Percentiles rank a stretch among this genome's conserved stretches.
These are phyloP conservation scores for Philereme vetulata DNA, from an alignment of 2,888 invertebrate genomes.

Conservation along the genomic window DNA sequence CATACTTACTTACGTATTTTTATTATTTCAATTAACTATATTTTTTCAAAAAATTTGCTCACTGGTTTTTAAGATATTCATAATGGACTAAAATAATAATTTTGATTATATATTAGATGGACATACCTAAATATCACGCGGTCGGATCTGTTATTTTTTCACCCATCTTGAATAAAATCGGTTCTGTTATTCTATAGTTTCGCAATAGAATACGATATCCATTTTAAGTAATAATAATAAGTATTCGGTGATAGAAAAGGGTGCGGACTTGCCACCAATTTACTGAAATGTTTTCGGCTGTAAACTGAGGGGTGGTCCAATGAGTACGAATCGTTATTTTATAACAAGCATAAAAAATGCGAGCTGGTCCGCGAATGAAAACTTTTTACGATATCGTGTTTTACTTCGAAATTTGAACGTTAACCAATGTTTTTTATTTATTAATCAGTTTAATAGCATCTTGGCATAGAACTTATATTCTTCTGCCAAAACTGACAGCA, in stretches of 20 bases:
- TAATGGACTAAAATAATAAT: no score
- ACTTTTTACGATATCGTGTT: slow-evolving; percentile 3
- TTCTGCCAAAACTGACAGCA: slow-evolving; percentile 1
- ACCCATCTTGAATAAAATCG: no score
- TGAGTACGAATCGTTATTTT: slow-evolving; percentile 1
- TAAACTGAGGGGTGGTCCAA: slow-evolving; percentile 22
- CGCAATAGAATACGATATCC: no score
- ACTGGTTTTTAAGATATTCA: no score
- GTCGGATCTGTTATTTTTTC: no score
- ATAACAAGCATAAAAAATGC: background rate
- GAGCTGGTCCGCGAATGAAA: background rate
- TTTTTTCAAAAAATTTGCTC: no score
- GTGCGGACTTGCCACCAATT: slow-evolving; percentile 27
- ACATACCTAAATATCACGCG: no score
- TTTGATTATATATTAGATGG: no score
- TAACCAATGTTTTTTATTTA: slow-evolving; percentile 1
- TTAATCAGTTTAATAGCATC: background rate
- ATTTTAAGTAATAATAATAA: background rate
- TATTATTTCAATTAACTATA: no score
- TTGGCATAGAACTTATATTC: slow-evolving; percentile 6
- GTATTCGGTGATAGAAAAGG: slow-evolving; percentile 16
- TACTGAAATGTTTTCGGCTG: slow-evolving; percentile 17
- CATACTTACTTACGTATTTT: no score
- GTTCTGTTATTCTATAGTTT: no score
- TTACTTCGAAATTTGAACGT: slow-evolving; percentile 8